phyloP scores from a whole-genome alignment of 1,140 invertebrate genomes.

The Ceratina japonica region DNA sequence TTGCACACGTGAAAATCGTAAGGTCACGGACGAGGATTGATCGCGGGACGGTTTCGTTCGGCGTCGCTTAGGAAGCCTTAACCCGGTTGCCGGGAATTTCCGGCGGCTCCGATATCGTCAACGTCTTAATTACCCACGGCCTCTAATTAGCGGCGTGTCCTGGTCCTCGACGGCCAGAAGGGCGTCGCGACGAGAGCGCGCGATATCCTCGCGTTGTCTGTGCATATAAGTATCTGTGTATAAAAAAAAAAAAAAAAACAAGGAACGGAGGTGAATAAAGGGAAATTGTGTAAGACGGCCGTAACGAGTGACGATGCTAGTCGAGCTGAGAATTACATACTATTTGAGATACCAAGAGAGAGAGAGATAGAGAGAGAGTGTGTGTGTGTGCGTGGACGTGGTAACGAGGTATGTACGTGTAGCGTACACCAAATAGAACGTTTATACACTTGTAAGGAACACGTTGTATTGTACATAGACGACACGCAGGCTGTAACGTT shows the following conservation, averaged over 20 bases:
- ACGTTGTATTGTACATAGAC: too few species aligned
- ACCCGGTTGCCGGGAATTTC: conserved; percentile 33
- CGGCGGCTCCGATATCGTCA: conserved; percentile 27
- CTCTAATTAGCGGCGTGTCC: conserved; percentile 29
- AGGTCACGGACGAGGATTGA: too few species aligned
- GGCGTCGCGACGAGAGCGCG: conserved; percentile 30
- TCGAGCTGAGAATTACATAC: conserved; percentile 40
- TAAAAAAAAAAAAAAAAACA: background rate
- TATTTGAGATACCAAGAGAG: conserved; percentile 12
- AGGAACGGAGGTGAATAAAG: background rate
- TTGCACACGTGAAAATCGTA: too few species aligned
- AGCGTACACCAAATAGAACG: background rate
- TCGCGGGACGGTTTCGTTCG: too few species aligned
- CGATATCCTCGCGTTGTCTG: background rate
- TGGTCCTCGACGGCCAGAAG: background rate
- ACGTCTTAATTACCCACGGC: conserved; percentile 29
- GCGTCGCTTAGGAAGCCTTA: conserved; percentile 13
- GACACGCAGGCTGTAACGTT: too few species aligned
- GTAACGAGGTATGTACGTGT: conserved; percentile 1
- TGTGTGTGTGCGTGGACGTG: background rate
- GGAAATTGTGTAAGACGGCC: conserved; percentile 41
- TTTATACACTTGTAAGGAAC: too few species aligned
- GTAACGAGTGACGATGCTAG: conserved; percentile 58
- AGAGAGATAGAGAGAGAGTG: background rate
- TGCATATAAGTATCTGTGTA: background rate